phyloP scores from a whole-genome alignment of 2,113 vertebrate genomes.

The Riparia riparia region DNA sequence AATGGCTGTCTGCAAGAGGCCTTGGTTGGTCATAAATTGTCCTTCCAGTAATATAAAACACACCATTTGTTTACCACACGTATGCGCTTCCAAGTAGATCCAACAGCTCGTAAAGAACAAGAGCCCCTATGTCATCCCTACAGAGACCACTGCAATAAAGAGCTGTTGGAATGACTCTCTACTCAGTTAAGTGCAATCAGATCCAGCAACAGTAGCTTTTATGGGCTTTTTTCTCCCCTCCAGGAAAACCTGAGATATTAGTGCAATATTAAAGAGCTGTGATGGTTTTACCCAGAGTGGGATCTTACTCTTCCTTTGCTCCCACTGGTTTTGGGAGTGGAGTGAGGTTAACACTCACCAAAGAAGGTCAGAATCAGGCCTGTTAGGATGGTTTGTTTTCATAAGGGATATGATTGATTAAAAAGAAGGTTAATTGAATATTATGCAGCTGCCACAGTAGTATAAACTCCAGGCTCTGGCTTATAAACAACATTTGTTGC shows the following conservation, averaged over 20 bases:
- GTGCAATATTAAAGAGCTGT: neutral
- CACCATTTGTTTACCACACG: slow-evolving; percentile 74
- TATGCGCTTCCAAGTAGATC: slow-evolving; percentile 53
- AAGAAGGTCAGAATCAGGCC: neutral
- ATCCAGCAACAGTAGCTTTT: slow-evolving; percentile 44
- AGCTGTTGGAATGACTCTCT: slow-evolving; percentile 22
- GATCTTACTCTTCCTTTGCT: neutral
- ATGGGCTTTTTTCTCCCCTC: slow-evolving; percentile 13
- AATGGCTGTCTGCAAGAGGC: slow-evolving; percentile 75
- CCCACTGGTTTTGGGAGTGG: neutral
- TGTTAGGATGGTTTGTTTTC: neutral
- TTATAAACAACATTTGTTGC: slow-evolving; percentile 32
- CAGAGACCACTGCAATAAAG: slow-evolving; percentile 67
- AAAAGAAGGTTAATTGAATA: slow-evolving; percentile 55
- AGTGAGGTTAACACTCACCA: neutral
- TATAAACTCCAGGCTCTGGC: neutral
- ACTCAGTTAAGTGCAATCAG: slow-evolving; percentile 43
- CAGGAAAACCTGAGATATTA: slow-evolving; percentile 58
- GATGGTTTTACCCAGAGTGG: neutral
- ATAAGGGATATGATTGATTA: slow-evolving; percentile 3
- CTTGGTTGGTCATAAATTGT: slow-evolving; percentile 75
- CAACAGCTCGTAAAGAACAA: slow-evolving; percentile 74
- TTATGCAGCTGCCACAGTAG: neutral
- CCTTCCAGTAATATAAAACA: slow-evolving; percentile 74
- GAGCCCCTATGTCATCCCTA: slow-evolving; percentile 64